These are phyloP conservation scores for Antheraea yamamai DNA, from an alignment of 2,888 invertebrate genomes.

Conservation along the genomic window DNA sequence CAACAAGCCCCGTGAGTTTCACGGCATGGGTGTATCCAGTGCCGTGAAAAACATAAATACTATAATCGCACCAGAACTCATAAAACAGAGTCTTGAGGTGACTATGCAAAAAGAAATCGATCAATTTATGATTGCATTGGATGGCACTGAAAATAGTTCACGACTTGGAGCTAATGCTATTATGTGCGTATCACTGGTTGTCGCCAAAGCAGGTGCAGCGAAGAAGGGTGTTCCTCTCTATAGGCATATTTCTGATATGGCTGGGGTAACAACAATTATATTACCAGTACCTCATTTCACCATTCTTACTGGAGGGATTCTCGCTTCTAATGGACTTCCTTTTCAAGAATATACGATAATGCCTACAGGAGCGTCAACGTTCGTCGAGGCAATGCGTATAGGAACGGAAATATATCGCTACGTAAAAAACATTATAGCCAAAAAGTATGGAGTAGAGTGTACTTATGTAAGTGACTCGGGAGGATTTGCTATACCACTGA, in stretches of 20 bases:
- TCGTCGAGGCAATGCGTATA: conserved; percentile 98
- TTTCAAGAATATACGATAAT: conserved; percentile 98
- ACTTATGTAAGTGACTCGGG: conserved; percentile 98
- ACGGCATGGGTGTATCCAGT: conserved; percentile 95
- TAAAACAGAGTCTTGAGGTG: conserved; percentile 91
- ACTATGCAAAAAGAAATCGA: conserved; percentile 95
- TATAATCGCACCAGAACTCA: conserved; percentile 88
- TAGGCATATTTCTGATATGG: conserved; percentile 97
- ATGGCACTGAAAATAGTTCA: conserved; percentile 97
- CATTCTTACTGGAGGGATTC: conserved; percentile 97
- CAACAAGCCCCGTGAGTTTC: conserved; percentile 90
- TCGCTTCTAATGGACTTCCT: conserved; percentile 97
- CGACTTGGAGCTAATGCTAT: conserved; percentile 98
- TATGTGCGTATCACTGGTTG: conserved; percentile 96
- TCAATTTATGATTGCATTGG: conserved; percentile 91
- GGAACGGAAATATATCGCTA: conserved; percentile 97
- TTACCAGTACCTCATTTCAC: conserved; percentile 99
- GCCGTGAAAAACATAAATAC: conserved; percentile 96
- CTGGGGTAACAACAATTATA: conserved; percentile 93
- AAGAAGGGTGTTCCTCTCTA: conserved; percentile 94
- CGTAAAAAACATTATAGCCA: conserved; percentile 93
- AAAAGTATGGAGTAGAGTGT: conserved; percentile 94
- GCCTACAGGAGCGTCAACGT: conserved; percentile 94
- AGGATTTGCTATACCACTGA: conserved; percentile 98
- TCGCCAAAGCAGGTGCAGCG: conserved; percentile 98